Base-by-base conservation (phyloP, 2,888 invertebrate species). In the Hetaerina titia region DNA sequence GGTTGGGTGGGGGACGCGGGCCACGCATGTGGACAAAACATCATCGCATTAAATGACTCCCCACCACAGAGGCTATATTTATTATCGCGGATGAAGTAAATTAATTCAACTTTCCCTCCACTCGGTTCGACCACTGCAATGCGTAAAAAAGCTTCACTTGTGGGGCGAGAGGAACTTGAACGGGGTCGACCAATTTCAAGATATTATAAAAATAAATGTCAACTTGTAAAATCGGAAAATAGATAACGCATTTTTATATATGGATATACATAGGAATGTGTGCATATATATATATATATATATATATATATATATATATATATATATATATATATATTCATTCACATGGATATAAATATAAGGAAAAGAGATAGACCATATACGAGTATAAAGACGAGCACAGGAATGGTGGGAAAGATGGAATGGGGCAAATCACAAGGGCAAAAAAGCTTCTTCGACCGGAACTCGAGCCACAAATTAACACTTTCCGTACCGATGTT, bases 41-140 rank as follows among this genome's bases (percentile, higher is more conserved):
- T 81, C 81, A 81, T 31, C 31, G 81, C 81, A 31, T 31, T 81
- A 81, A 81, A 81, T 31, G n/a, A 81, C 81, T 81, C 25, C 31
- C 81, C 81, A 9, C 25, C 81, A 81, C 81, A 31, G 11, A 31
- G 81, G 25, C 81, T 81, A 31, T 81, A 81, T 81, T 81, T 81
- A 81, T 22, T 31, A 81, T 31, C 81, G 31, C 81, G 31, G 31
- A 81, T 81, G 81, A 81, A 31, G 81, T 81, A n/a, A 81, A 81
- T 81, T 81, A 81, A 81, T 81, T 81, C 31, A 81, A 74, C 31
- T 81, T 81, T 81, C 31, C 45, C 81, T 81, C 81, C 81, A 25
- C 81, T 22, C 81, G 31, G 74, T 31, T 31, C 81, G 81, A 69
- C 31, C 81, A 81, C 81, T 22, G 81, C 81, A 81, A 81, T 81